Conservation (phyloP, 2,113 vertebrate genomes). For the Melanocharis versteri region DNA sequence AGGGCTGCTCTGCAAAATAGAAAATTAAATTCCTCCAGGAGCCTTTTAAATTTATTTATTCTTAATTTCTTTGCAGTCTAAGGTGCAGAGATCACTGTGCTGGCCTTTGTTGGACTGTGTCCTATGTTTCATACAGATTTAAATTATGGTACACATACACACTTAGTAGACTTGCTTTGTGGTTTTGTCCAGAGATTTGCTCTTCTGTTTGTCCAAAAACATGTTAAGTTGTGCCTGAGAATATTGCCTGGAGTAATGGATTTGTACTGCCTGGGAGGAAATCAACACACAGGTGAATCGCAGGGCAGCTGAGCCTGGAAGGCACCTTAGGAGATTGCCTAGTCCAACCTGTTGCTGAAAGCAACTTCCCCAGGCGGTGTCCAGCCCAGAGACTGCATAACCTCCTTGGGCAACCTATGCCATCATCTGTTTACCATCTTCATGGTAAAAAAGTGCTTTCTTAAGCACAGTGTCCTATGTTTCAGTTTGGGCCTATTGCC, state of each 20-base stretch:
- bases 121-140: background rate
- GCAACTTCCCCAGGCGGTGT: background rate
- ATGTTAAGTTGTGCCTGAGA: background rate
- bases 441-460: background rate
- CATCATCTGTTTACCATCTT: background rate
- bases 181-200: background rate
- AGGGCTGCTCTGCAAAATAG: background rate
- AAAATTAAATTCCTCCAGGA: background rate
- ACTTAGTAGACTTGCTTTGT: background rate
- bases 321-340: background rate
- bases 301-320: background rate
- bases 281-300: background rate
- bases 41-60: background rate
- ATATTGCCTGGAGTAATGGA: background rate
- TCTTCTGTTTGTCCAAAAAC: background rate
- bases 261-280: background rate
- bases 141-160: background rate
- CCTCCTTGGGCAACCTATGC: background rate
- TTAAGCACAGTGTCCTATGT: background rate
- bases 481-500: background rate
- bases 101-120: background rate
- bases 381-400: background rate
- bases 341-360: background rate
- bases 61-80: background rate
- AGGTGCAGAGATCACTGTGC: background rate